Conservation (phyloP, 2,797 vertebrate genomes). For the Cynopterus sphinx region DNA sequence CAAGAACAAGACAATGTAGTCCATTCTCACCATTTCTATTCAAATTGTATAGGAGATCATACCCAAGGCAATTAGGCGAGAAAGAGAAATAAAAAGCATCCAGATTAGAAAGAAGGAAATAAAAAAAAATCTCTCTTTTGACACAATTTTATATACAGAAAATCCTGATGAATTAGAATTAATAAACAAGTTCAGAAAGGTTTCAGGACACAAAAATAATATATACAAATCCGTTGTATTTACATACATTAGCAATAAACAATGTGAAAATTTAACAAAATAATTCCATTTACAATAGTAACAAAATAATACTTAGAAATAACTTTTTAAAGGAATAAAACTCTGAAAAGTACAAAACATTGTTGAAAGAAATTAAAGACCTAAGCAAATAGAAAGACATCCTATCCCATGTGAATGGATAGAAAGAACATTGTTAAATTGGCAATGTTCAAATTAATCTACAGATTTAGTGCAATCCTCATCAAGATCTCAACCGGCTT, state of each 20-base stretch:
- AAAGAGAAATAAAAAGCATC: background rate
- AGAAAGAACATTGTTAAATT: background rate
- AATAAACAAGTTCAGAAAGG: background rate
- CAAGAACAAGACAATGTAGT: background rate
- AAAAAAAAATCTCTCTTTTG: background rate
- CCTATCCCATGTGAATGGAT: background rate
- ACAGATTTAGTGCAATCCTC: background rate
- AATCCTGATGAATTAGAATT: background rate
- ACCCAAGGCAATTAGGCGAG: background rate
- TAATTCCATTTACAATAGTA: background rate
- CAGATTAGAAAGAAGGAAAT: background rate
- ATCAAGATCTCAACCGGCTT: background rate
- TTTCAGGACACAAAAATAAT: background rate
- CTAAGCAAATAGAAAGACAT: background rate
- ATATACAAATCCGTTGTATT: background rate
- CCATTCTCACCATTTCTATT: background rate
- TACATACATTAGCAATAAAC: background rate
- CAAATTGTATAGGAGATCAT: background rate
- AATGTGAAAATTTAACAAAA: background rate
- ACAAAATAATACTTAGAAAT: background rate
- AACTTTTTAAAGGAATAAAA: background rate
- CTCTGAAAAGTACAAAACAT: background rate
- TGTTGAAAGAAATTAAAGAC: background rate
- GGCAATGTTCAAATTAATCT: background rate
- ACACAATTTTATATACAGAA: background rate